These are phyloP conservation scores for Pseudomyrmex gracilis DNA, from an alignment of 1,140 invertebrate genomes.

Conservation along the genomic window DNA sequence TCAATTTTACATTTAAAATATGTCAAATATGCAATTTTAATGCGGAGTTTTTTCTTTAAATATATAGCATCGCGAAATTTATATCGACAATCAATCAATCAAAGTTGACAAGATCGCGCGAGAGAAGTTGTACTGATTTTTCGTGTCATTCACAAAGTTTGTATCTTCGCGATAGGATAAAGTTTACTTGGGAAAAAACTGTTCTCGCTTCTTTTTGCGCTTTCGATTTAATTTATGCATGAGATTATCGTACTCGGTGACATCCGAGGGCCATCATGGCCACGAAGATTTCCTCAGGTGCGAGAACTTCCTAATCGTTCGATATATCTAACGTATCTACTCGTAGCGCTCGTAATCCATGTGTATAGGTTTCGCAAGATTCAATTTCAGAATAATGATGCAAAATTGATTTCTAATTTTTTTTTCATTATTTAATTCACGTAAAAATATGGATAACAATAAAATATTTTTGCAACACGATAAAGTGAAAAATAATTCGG, in stretches of 20 bases:
- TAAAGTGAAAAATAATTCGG: too few relatives aligned
- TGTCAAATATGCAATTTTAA: too few relatives aligned
- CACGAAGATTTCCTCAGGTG: background rate
- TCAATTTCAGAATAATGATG: too few relatives aligned
- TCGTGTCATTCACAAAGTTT: background rate
- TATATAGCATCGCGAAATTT: too few relatives aligned
- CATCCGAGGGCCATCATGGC: background rate
- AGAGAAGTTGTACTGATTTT: background rate
- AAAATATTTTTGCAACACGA: slow-evolving; percentile 13
- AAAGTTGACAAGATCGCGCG: background rate
- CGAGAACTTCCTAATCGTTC: background rate
- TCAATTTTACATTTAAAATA: background rate
- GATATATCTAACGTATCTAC: too few relatives aligned
- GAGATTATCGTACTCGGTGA: background rate
- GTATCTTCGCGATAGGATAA: background rate
- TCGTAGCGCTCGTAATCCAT: too few relatives aligned
- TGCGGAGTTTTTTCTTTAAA: too few relatives aligned
- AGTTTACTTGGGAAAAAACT: background rate
- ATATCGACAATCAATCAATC: background rate
- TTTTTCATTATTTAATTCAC: too few relatives aligned
- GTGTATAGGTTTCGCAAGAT: too few relatives aligned
- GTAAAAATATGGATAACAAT: slow-evolving; percentile 14
- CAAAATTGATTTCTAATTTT: too few relatives aligned
- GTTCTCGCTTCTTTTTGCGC: background rate
- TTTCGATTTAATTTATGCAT: slow-evolving; percentile 19